A percentile compares a stretch with the other conserved stretches of the same genome.
These are phyloP conservation scores for Sapajus apella DNA, from an alignment of 2,113 vertebrate genomes.

Conservation along the genomic window DNA sequence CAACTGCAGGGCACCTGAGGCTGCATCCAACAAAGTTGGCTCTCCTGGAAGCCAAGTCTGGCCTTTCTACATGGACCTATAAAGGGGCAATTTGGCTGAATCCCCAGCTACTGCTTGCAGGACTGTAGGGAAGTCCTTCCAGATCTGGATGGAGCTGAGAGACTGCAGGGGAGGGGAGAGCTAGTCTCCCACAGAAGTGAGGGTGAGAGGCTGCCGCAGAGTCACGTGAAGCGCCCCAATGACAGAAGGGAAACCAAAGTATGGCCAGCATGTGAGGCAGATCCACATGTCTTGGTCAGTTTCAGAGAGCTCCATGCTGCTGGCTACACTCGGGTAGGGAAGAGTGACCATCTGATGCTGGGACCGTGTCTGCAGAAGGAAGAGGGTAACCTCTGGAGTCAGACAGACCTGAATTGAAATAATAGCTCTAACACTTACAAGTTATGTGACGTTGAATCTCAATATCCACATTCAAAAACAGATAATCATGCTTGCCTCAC, in stretches of 20 bases:
- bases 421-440: background rate
- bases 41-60: background rate
- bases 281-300: too few species aligned
- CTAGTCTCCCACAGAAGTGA: background rate
- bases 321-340: background rate
- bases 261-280: background rate
- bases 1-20: background rate
- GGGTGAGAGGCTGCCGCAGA: background rate
- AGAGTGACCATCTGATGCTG: background rate
- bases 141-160: background rate
- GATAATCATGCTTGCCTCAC: background rate
- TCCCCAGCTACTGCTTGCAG: background rate
- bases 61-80: background rate
- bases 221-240: rapidly evolving
- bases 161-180: background rate
- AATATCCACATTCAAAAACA: constrained; percentile 6
- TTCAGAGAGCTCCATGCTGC: background rate
- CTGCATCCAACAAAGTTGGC: background rate
- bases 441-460: background rate
- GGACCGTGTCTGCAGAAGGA: background rate
- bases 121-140: background rate
- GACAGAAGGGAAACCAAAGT: background rate
- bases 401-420: background rate
- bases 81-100: background rate
- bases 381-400: background rate